Conservation (phyloP, 2,888 invertebrate genomes). For the Dioctria rufipes region DNA sequence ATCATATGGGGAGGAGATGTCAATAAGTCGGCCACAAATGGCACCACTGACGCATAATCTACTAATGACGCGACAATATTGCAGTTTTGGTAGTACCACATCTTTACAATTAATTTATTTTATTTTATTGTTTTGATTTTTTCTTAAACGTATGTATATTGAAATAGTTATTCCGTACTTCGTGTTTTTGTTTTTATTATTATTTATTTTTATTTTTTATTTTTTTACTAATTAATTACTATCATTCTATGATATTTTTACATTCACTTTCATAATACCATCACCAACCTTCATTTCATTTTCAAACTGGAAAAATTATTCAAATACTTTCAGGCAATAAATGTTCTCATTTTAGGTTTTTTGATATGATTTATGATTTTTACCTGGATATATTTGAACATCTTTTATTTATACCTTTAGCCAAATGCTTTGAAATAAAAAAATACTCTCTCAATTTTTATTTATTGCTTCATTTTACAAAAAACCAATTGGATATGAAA, state of each 20-base stretch:
- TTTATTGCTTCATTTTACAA: conserved; percentile 58
- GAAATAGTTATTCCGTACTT: neutral
- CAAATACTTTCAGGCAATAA: conserved; percentile 15
- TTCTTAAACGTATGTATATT: no score
- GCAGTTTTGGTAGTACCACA: conserved; percentile 91
- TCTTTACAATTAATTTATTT: conserved; percentile 60
- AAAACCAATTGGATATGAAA: conserved; percentile 62
- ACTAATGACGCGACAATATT: conserved; percentile 91
- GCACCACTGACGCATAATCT: conserved; percentile 73
- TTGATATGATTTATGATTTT: neutral
- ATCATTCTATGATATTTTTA: neutral
- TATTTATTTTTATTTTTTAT: conserved; percentile 10
- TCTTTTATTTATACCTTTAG: conserved; percentile 13
- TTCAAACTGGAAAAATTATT: conserved; percentile 1
- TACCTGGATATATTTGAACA: conserved; percentile 21
- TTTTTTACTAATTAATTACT: conserved; percentile 14
- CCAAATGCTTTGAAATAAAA: conserved; percentile 24
- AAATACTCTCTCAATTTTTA: conserved; percentile 32
- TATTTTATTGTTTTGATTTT: no score
- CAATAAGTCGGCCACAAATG: conserved; percentile 68
- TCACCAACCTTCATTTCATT: conserved; percentile 37
- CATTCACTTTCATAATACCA: conserved; percentile 44
- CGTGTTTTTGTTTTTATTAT: conserved; percentile 23
- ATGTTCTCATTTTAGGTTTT: neutral
- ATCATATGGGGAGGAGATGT: conserved; percentile 82